A percentile compares a stretch with the other conserved stretches of the same genome.
phyloP scores from a whole-genome alignment of 2,113 vertebrate genomes.

The Sturnus vulgaris region DNA sequence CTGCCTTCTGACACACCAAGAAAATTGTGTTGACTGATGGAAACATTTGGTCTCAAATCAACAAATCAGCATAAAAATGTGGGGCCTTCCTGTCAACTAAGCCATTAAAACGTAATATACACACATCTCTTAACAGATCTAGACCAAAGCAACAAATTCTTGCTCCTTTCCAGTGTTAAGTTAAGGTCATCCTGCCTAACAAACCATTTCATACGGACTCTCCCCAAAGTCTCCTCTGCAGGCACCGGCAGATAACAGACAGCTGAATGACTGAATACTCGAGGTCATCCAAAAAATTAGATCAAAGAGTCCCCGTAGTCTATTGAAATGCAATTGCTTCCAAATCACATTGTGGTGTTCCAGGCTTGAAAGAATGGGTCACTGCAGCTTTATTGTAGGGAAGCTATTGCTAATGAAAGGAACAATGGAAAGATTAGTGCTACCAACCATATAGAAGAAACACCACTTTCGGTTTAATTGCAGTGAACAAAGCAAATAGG shows the following conservation, averaged over 20 bases:
- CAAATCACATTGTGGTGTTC: conserved; percentile 79
- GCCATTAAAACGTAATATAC: background rate
- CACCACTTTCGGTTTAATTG: conserved; percentile 83
- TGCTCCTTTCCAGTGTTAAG: conserved; percentile 36
- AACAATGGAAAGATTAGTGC: conserved; percentile 85
- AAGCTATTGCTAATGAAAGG: conserved; percentile 84
- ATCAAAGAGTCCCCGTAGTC: conserved; percentile 82
- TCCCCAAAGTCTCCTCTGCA: conserved; percentile 52
- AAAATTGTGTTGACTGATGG: background rate
- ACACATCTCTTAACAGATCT: background rate
- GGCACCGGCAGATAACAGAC: conserved; percentile 61
- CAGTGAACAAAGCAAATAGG: conserved; percentile 78
- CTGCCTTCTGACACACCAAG: background rate
- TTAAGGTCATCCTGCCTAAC: conserved; percentile 67
- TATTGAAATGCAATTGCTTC: conserved; percentile 82
- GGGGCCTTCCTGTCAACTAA: background rate
- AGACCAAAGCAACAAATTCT: conserved; percentile 26
- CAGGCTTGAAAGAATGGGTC: conserved; percentile 80
- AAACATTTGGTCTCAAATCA: background rate
- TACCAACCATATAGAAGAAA: conserved; percentile 83
- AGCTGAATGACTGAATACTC: conserved; percentile 66
- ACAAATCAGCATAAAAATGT: background rate
- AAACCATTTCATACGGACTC: conserved; percentile 53
- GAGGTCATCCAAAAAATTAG: conserved; percentile 75
- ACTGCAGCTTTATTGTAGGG: conserved; percentile 78